These are phyloP conservation scores for Leptobrachium leishanense DNA, from an alignment of 2,113 vertebrate species.

Conservation along the genomic window DNA sequence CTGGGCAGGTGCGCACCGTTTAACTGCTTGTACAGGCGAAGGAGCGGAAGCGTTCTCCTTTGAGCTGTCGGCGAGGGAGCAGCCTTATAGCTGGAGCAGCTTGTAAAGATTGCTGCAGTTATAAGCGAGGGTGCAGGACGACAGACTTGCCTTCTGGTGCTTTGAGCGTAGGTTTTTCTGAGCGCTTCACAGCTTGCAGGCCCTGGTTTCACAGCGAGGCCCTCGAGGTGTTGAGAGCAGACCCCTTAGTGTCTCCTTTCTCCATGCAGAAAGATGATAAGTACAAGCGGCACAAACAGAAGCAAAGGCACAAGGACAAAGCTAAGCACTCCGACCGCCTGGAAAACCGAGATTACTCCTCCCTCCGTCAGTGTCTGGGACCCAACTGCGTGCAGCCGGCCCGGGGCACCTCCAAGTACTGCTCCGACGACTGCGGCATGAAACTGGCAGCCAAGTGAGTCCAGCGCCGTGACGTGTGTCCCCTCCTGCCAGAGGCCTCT, in stretches of 20 bases:
- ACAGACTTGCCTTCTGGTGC: too few species aligned
- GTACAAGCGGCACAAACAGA: conserved; percentile 86
- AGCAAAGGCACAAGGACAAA: conserved; percentile 86
- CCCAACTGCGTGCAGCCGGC: conserved; percentile 80
- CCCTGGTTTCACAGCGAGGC: too few species aligned
- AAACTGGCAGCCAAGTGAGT: conserved; percentile 91
- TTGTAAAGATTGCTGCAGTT: too few species aligned
- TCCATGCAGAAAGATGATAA: conserved; percentile 78
- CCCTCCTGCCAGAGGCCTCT: too few species aligned
- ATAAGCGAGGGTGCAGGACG: too few species aligned
- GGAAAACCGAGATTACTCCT: conserved; percentile 70
- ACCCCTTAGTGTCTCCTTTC: not conserved
- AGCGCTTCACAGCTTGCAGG: not conserved
- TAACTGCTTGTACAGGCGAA: too few species aligned
- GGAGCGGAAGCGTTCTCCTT: too few species aligned
- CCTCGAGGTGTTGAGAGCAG: not conserved
- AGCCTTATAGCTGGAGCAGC: too few species aligned
- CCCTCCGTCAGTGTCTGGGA: conserved; percentile 83
- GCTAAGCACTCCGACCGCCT: conserved; percentile 75
- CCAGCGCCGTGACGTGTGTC: not conserved
- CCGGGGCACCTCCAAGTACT: conserved; percentile 84
- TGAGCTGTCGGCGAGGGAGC: too few species aligned
- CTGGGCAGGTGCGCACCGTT: too few species aligned
- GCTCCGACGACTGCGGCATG: conserved; percentile 92
- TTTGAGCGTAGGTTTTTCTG: too few species aligned